Conservation (phyloP, 2,888 invertebrate species). For the Elegia similella region DNA sequence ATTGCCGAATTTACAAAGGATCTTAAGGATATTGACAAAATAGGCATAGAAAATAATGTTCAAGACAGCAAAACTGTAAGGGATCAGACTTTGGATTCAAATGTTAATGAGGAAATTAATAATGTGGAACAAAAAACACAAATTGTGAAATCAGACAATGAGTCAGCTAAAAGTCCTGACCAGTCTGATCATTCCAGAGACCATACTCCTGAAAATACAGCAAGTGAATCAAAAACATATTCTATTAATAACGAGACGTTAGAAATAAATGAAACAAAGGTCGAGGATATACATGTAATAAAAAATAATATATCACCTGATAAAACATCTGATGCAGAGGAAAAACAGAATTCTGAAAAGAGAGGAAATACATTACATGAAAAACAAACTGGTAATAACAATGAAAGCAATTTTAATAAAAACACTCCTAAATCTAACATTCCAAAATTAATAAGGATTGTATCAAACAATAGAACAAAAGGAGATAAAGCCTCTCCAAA, state of each 20-base stretch:
- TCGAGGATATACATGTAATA: background rate
- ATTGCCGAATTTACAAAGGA: constrained; percentile 40
- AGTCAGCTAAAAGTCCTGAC: background rate
- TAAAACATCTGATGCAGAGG: background rate
- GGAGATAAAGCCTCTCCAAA: constrained; percentile 58
- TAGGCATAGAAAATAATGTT: constrained; percentile 18
- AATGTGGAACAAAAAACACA: background rate
- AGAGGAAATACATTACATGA: constrained; percentile 13
- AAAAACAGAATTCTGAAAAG: background rate
- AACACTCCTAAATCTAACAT: constrained; percentile 59
- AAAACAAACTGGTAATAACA: constrained; percentile 13
- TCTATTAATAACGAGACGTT: background rate
- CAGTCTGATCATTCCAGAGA: constrained; percentile 3
- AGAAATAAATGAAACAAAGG: background rate
- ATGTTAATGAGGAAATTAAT: constrained; percentile 13
- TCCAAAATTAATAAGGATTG: constrained; percentile 61
- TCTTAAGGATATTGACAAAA: constrained; percentile 13
- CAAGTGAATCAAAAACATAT: background rate
- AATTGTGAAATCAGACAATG: background rate
- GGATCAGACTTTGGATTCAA: background rate
- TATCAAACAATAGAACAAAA: constrained; percentile 55
- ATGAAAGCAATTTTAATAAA: constrained; percentile 27
- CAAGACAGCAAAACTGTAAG: background rate
- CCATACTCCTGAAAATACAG: constrained; percentile 6
- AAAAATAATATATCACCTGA: background rate